Conservation (phyloP, 2,888 invertebrate genomes). For the Drosophila niveifrons region DNA sequence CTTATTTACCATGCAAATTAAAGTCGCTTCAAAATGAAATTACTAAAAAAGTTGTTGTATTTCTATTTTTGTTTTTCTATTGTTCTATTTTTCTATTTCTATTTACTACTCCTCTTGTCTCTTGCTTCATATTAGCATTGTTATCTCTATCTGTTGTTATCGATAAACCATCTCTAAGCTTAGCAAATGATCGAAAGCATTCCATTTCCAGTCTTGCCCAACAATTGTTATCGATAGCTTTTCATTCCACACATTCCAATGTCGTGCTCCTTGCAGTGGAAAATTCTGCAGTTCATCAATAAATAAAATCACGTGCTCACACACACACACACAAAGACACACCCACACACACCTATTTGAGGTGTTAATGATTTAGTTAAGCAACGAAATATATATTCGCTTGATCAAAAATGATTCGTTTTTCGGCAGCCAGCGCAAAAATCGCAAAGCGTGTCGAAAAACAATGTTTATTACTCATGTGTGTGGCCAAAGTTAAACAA, state of each 20-base stretch:
- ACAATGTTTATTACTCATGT: constrained; percentile 62
- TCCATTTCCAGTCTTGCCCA: neutral
- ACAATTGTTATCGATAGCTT: neutral
- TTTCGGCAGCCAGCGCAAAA: constrained; percentile 15
- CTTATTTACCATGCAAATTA: neutral
- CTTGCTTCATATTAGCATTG: neutral
- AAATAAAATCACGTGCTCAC: constrained; percentile 28
- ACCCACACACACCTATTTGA: neutral
- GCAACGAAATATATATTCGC: constrained; percentile 6
- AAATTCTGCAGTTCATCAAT: neutral
- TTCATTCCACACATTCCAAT: neutral
- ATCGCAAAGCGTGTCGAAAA: constrained; percentile 40
- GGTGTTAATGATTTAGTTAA: constrained; percentile 36
- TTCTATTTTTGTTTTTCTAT: no score
- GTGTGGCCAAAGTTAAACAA: constrained; percentile 38
- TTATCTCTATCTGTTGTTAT: neutral
- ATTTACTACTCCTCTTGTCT: no score
- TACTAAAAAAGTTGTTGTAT: no score
- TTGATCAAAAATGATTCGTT: constrained; percentile 21
- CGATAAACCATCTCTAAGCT: neutral
- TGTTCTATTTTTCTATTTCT: no score
- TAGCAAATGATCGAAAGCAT: constrained; percentile 1
- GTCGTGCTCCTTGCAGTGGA: neutral
- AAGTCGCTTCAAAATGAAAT: no score
- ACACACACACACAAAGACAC: constrained; percentile 2